Evolutionary conservation across 2,113 vertebrate genomes (phyloP).

Genomic region (Furnarius figulus): DNA sequence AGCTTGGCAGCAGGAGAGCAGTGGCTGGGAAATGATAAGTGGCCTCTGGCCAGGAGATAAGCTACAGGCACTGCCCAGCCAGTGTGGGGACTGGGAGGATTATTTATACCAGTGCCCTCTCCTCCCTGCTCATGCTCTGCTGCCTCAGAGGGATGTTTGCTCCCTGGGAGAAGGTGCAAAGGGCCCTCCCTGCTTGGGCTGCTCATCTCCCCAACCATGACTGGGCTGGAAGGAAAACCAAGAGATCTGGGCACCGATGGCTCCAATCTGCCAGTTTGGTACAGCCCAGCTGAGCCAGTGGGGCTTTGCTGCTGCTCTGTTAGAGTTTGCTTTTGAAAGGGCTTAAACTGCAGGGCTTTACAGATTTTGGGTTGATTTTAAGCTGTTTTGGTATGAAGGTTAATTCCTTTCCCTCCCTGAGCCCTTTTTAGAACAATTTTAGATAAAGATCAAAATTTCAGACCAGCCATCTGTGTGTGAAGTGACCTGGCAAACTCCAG

Average conservation of each 20-base stretch:
- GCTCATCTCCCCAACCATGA: neutral
- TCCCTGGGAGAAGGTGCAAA: neutral
- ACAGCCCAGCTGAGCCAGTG: rapidly evolving
- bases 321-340: neutral
- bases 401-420: neutral
- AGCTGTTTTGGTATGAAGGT: conserved; percentile 23
- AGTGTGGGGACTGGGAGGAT: neutral
- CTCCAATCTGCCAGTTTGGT: neutral
- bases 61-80: neutral
- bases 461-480: rapidly evolving
- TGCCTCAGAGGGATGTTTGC: neutral
- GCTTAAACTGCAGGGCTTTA: conserved; percentile 26
- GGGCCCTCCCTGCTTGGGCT: neutral
- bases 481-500: rapidly evolving
- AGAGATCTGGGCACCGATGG: rapidly evolving
- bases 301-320: neutral
- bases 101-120: conserved; percentile 21
- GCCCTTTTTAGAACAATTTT: neutral
- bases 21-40: neutral
- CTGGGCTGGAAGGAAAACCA: neutral
- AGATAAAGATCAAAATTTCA: neutral
- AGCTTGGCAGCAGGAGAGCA: neutral
- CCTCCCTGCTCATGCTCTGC: neutral
- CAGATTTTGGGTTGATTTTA: neutral
- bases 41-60: conserved; percentile 44